Percentiles rank a stretch among this genome's conserved stretches.
Conservation (phyloP, 2,888 invertebrate genomes). For the Saturnia pavonia region DNA sequence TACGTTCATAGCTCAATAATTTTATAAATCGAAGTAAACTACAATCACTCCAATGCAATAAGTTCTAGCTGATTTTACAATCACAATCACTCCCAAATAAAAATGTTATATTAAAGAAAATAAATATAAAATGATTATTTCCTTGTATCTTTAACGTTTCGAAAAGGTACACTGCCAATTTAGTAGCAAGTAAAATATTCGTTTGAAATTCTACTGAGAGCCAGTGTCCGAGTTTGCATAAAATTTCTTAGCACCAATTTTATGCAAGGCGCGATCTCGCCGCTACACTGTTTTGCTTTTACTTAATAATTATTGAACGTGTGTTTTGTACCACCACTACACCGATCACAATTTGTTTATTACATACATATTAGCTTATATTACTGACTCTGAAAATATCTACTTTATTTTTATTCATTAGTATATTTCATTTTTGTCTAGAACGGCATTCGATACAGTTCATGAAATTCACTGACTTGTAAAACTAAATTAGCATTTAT, state of each 20-base stretch:
- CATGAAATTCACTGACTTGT: not conserved
- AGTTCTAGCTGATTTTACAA: not conserved
- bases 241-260: slow-evolving; percentile 55
- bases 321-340: not conserved
- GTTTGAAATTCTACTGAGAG: slow-evolving; percentile 25
- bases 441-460: not conserved
- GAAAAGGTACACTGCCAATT: not conserved
- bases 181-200: not conserved
- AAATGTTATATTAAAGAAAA: not conserved
- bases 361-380: not conserved
- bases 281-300: slow-evolving; percentile 66
- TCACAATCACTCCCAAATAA: not conserved
- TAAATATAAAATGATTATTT: not conserved
- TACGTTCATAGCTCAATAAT: too few relatives aligned
- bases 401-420: not conserved
- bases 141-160: not conserved
- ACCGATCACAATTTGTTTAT: slow-evolving; percentile 7
- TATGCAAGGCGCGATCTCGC: slow-evolving; percentile 52
- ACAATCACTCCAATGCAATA: not conserved
- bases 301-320: slow-evolving; percentile 51
- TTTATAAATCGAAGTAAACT: too few relatives aligned
- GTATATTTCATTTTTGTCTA: not conserved
- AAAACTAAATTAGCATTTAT: not conserved
- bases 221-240: slow-evolving; percentile 21
- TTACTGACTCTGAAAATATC: not conserved